Evolutionary conservation across 2,113 vertebrate genomes (phyloP), one percentile per base, ranked within the genome.

Genomic region (Pungitius pungitius): DNA sequence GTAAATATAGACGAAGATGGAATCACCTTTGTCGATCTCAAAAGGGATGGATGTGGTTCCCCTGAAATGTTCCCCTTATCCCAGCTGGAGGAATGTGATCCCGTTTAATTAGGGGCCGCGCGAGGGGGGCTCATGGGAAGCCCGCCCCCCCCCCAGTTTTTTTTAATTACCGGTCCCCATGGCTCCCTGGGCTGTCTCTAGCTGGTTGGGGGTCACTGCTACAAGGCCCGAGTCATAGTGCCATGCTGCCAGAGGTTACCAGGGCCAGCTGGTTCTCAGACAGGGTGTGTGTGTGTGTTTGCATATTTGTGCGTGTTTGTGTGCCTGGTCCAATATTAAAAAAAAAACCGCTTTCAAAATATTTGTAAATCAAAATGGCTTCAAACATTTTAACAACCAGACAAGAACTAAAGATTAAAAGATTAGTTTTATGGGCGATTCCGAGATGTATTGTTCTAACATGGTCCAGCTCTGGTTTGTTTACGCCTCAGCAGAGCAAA

Each of bases 51-150:
- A 57, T 58, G 59, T 63, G 47, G 68, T 42, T 57, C 79, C 40
- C 73, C 33, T n/a, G 11, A 61, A 79, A 59, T 39, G 39, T 8
- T 43, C 73, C 69, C 63, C 35, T 47, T 55, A 51, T 45, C 84
- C 67, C 81, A 72, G 82, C 88, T 58, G 70, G 84, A 94, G 88
- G 95, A 96, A 96, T 96, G 94, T 77, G 54, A 86, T 90, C 74
- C 57, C 89, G 89, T 95, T 96, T 96, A 96, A 97, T 96, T 95
- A 96, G 82, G 82, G 80, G 80, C n/a, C n/a, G 89, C 35, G 1
- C 43, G 62, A 89, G 75, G 69, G n/a, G 71, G 83, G 61, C 90
- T 87, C 88, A 65, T 39, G 84, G 88, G 93, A 91, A 89, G 80
- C 87, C 84, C 89, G 62, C 35, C 2, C 18, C 47, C 1, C 40